Conservation (phyloP, 2,113 vertebrate genomes). For the Prunella fulvescens region DNA sequence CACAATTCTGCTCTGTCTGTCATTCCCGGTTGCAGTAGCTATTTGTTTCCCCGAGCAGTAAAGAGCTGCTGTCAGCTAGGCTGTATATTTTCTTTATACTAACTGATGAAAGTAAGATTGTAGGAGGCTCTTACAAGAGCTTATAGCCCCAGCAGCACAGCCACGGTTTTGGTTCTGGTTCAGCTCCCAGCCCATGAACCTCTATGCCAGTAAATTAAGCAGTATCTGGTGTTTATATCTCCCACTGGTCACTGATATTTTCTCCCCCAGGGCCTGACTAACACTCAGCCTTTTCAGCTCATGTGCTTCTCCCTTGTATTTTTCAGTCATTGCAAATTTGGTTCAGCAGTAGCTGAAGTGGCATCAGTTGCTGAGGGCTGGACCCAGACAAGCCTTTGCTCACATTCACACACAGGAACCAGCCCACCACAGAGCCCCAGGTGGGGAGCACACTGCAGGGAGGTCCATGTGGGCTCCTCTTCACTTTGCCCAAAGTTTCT, state of each 20-base stretch:
- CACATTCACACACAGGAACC: background rate
- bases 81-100: background rate
- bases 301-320: background rate
- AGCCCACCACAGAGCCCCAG: background rate
- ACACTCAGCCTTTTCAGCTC: background rate
- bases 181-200: background rate
- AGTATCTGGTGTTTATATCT: background rate
- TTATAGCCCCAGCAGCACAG: background rate
- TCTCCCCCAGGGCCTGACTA: background rate
- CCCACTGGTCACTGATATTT: background rate
- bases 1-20: slow-evolving; percentile 10
- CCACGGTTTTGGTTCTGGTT: background rate
- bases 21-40: background rate
- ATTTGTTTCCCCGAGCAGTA: background rate
- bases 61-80: slow-evolving; percentile 11
- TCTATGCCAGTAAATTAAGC: background rate
- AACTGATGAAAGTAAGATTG: slow-evolving; percentile 1
- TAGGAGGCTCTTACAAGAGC: background rate
- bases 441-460: fast-evolving
- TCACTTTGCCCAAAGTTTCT: fast-evolving
- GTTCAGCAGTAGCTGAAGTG: background rate
- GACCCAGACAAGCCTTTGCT: background rate
- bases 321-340: background rate
- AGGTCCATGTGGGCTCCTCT: background rate
- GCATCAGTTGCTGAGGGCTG: background rate